Conservation (phyloP, 2,113 vertebrate species). For the Vulpes lagopus region DNA sequence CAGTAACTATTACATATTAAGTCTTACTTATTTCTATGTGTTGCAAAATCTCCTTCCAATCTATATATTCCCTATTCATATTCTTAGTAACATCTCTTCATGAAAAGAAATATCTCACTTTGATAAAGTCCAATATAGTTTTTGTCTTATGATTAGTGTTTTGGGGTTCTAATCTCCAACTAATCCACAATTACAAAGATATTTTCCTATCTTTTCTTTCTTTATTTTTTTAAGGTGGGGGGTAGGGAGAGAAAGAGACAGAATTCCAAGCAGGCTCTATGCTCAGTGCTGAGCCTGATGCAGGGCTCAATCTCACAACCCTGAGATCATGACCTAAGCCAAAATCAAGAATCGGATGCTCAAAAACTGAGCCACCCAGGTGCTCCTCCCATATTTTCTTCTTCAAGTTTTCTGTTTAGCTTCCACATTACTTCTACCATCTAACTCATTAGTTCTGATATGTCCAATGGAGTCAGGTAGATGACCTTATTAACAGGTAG, state of each 20-base stretch:
- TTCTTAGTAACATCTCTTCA: background rate
- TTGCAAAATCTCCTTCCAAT: conserved; percentile 29
- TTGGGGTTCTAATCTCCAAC: background rate
- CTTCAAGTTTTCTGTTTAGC: conserved; percentile 38
- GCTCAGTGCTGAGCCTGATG: background rate
- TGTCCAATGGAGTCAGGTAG: background rate
- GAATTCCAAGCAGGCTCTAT: background rate
- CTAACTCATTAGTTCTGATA: conserved; percentile 2
- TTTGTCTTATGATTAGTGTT: background rate
- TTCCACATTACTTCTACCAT: background rate
- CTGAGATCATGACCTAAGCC: background rate
- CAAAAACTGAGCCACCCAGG: background rate
- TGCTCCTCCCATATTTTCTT: background rate
- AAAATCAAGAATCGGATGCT: background rate
- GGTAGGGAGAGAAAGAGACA: background rate
- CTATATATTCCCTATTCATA: background rate
- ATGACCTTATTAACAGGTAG: conserved; percentile 40
- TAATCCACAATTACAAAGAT: background rate
- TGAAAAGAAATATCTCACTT: conserved; percentile 40
- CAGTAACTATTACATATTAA: conserved; percentile 23
- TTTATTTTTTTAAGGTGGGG: background rate
- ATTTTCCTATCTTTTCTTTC: background rate
- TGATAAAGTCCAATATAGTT: background rate
- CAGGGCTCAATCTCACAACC: background rate
- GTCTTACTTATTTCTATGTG: background rate